Conservation (phyloP, 2,888 invertebrate species). For the Phengaris alcon region DNA sequence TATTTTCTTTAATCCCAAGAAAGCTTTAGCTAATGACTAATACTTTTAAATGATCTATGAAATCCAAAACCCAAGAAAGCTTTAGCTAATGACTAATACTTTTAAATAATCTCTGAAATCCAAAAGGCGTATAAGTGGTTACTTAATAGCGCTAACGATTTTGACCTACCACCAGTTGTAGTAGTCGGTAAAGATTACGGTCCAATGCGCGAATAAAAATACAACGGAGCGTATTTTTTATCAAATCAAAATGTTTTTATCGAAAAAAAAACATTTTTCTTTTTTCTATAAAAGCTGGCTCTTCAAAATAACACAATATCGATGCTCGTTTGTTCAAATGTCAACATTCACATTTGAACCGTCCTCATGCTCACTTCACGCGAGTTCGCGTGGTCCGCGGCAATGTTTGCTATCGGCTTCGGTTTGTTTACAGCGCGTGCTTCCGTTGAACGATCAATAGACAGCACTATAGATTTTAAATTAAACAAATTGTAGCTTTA, state of each 20-base stretch:
- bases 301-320: neutral
- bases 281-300: neutral
- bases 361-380: neutral
- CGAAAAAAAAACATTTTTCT: neutral
- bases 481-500: neutral
- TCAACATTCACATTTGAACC: neutral
- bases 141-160: no score
- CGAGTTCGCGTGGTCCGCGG: neutral
- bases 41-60: no score
- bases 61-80: no score
- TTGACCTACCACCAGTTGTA: no score
- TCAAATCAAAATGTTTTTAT: neutral
- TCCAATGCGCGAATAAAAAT: no score
- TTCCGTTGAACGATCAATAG: neutral
- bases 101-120: no score
- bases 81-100: no score
- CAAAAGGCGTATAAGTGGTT: no score
- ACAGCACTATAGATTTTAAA: neutral
- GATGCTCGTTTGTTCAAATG: slow-evolving; percentile 16
- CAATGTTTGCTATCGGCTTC: slow-evolving; percentile 14
- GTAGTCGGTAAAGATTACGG: no score
- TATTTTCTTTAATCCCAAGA: no score
- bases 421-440: slow-evolving; percentile 10
- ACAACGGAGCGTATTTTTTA: no score
- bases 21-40: no score